Evolutionary conservation across 2,888 invertebrate species (phyloP).

Genomic region (Drosophila recens): DNA sequence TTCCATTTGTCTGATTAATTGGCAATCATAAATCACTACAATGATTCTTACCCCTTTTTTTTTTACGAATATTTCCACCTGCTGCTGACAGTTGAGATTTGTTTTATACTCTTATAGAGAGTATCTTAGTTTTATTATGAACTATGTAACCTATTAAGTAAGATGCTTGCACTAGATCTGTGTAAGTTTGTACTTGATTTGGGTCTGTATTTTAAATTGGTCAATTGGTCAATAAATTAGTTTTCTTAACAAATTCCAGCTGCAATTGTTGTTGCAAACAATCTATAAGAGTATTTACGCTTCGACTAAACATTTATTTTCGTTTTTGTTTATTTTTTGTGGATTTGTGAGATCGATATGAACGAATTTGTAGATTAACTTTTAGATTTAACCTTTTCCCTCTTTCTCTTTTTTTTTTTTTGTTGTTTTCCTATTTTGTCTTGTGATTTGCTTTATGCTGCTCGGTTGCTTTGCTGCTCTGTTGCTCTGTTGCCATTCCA

Average conservation of each 20-base stretch:
- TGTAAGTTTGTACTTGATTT: no score
- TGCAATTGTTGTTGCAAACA: no score
- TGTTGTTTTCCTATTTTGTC: constrained; percentile 20
- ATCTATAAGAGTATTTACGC: neutral
- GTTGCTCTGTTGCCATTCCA: constrained; percentile 24
- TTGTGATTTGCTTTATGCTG: constrained; percentile 32
- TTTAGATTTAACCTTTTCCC: constrained; percentile 26
- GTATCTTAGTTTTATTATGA: neutral
- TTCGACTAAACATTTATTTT: neutral
- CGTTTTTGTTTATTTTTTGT: neutral
- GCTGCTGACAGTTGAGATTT: constrained; percentile 38
- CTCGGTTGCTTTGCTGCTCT: constrained; percentile 9
- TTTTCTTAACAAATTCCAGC: no score
- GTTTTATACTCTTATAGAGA: neutral
- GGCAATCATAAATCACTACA: constrained; percentile 56
- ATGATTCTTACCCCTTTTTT: constrained; percentile 37
- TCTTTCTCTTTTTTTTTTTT: neutral
- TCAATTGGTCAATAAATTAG: no score
- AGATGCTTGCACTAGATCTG: no score
- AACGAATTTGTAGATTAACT: constrained; percentile 36
- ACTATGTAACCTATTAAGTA: no score
- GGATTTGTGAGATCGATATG: constrained; percentile 23
- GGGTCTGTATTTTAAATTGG: no score
- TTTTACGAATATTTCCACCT: constrained; percentile 30
- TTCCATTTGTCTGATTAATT: constrained; percentile 75